A percentile compares a stretch with the other conserved stretches of the same genome.
These are phyloP conservation scores for Mormoops blainvillei DNA, from an alignment of 2,113 vertebrate genomes.

Conservation along the genomic window DNA sequence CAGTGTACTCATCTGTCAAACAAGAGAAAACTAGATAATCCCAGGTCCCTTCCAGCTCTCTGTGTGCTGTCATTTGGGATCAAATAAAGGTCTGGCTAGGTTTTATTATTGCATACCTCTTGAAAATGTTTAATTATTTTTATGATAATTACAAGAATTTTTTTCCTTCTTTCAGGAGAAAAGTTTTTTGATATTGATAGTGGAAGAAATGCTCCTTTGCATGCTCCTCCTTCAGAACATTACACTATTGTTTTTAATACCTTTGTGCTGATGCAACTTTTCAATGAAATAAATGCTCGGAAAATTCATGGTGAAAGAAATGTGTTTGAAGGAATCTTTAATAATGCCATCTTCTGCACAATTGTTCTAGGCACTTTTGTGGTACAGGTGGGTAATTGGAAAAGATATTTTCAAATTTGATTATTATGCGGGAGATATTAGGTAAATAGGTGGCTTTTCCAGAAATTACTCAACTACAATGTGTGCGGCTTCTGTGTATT, in stretches of 20 bases:
- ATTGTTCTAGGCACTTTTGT: constrained; percentile 97
- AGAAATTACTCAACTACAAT: not conserved
- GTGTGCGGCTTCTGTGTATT: not conserved
- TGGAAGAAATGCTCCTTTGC: constrained; percentile 93
- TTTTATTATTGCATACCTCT: not conserved
- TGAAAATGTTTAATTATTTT: constrained; percentile 36
- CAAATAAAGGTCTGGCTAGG: not conserved
- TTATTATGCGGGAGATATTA: not conserved
- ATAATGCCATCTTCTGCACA: constrained; percentile 96
- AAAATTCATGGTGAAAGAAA: constrained; percentile 99
- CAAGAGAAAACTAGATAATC: not conserved
- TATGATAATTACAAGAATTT: too few relatives aligned
- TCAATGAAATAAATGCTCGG: constrained; percentile 98
- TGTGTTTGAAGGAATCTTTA: constrained; percentile 98
- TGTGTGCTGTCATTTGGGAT: not conserved
- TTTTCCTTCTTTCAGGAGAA: constrained; percentile 86
- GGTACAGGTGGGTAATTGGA: constrained; percentile 87
- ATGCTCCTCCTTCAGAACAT: constrained; percentile 95
- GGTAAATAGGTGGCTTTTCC: not conserved
- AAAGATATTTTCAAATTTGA: not conserved
- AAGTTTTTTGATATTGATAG: constrained; percentile 95
- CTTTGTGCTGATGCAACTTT: constrained; percentile 99
- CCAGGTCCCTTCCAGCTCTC: not conserved
- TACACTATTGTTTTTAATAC: constrained; percentile 99
- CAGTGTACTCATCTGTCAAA: not conserved